Percentiles rank a stretch among this genome's conserved stretches.
Conservation (phyloP, 2,888 invertebrate genomes). For the Lasioglossum zephyrum region DNA sequence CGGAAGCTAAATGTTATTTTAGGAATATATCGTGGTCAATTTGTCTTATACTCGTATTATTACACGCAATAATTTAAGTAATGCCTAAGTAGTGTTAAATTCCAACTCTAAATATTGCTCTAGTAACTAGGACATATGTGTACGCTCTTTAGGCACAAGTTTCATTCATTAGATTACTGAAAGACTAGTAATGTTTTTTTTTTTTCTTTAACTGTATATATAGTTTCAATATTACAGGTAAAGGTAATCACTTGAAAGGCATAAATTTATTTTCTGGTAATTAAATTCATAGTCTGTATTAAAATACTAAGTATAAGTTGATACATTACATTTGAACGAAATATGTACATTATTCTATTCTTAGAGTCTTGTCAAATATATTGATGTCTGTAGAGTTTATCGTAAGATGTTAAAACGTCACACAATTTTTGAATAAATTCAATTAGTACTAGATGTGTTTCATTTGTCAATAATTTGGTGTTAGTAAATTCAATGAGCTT, state of each 20-base stretch:
- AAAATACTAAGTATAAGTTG: slow-evolving; percentile 11
- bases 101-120: slow-evolving; percentile 63
- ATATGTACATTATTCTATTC: not conserved
- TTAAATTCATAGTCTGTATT: not conserved
- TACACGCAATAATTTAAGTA: slow-evolving; percentile 40
- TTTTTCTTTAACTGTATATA: not conserved
- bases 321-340: not conserved
- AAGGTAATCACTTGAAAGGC: not conserved
- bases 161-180: slow-evolving; percentile 37
- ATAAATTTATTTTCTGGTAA: slow-evolving; percentile 8
- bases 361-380: not conserved
- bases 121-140: slow-evolving; percentile 40
- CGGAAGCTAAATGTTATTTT: not conserved
- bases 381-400: not conserved
- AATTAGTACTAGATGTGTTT: not conserved
- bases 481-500: not conserved
- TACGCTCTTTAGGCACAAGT: slow-evolving; percentile 62
- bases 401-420: not conserved
- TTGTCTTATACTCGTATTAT: slow-evolving; percentile 3
- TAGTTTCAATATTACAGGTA: not conserved
- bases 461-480: not conserved
- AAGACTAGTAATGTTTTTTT: slow-evolving; percentile 17
- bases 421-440: not conserved
- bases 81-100: slow-evolving; percentile 45
- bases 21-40: slow-evolving; percentile 13